Base-by-base conservation (phyloP, 2,888 invertebrate genomes). In the Drosophila seclusa region DNA sequence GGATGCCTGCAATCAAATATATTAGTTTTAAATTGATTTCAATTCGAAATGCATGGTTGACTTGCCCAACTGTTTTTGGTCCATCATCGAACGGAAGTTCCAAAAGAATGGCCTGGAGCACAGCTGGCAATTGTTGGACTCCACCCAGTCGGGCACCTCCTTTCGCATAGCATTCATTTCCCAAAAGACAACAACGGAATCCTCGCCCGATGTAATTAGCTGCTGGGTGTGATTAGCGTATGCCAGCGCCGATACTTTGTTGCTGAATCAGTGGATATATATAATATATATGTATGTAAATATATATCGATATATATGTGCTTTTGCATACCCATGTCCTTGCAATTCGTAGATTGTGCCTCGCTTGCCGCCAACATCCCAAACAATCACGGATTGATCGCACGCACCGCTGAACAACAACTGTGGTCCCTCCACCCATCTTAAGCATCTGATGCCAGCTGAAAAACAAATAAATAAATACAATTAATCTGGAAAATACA, bases 31-130 rank as follows among this genome's bases (percentile, higher is more conserved):
- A 18, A 31, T 6, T 42, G 10, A 42, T n/a, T n/a, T n/a, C 0
- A 32, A 57, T 31, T n/a, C 5, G 4, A 21, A 57, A 21, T 16
- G 21, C 21, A 21, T 45, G 16, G 16, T 4, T 18, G 7, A 67
- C 69, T 78, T 72, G 94, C 95, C 95, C 62, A 99, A 94, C 92
- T 97, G 98, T 91, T 97, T 96, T 93, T 97, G 97, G 93, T 99
- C 98, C 97, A 99, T 98, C 99, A 99, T 99, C 16, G 98, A 98
- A 76, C 97, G 95, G 60, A 99, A 95, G 93, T 99, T 99, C 99
- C 99, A 99, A 94, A 99, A 99, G 94, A 99, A 99, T 29, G 99
- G 99, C 71, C 97, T 95, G 61, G 96, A 96, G 93, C 99, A 99
- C 69, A 98, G 94, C 94, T 99, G 97, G 93, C 99, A 99, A 49